phyloP scores from a whole-genome alignment of 2,888 invertebrate species.

The Drepanosiphum platanoidis region DNA sequence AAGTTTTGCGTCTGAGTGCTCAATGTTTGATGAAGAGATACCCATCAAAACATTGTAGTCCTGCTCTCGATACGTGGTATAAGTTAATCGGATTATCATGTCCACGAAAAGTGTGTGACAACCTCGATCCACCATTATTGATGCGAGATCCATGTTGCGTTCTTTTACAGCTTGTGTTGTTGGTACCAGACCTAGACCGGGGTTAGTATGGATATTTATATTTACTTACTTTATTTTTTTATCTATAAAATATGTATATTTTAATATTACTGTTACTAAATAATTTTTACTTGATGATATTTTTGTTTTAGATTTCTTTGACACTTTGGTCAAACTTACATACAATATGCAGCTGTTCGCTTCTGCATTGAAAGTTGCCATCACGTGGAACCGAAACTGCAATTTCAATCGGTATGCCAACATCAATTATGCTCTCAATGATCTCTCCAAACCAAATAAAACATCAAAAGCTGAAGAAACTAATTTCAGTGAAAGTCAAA shows the following conservation, averaged over 20 bases:
- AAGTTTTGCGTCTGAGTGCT: slow-evolving; percentile 87
- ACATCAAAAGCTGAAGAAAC: not conserved
- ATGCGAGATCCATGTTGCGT: slow-evolving; percentile 87
- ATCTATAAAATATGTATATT: not conserved
- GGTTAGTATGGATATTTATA: slow-evolving; percentile 71
- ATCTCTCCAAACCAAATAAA: not conserved
- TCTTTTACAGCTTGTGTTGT: slow-evolving; percentile 85
- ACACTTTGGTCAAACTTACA: slow-evolving; percentile 39
- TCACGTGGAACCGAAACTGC: slow-evolving; percentile 3
- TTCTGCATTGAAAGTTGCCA: slow-evolving; percentile 34
- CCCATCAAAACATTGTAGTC: slow-evolving; percentile 70
- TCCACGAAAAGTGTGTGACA: not conserved
- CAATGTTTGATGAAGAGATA: slow-evolving; percentile 71
- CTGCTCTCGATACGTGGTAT: slow-evolving; percentile 72
- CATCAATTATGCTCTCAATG: not conserved
- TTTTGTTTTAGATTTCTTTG: slow-evolving; percentile 54
- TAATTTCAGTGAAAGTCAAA: not conserved
- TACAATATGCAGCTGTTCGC: slow-evolving; percentile 48
- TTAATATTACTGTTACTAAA: not conserved
- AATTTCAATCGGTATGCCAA: not conserved
- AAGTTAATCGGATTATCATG: slow-evolving; percentile 69
- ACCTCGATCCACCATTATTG: slow-evolving; percentile 75
- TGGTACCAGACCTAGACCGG: slow-evolving; percentile 87
- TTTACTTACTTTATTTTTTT: not conserved
- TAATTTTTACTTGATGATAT: no score